These are phyloP conservation scores for Festucalex cinctus DNA, from an alignment of 2,113 vertebrate genomes.

Conservation along the genomic window DNA sequence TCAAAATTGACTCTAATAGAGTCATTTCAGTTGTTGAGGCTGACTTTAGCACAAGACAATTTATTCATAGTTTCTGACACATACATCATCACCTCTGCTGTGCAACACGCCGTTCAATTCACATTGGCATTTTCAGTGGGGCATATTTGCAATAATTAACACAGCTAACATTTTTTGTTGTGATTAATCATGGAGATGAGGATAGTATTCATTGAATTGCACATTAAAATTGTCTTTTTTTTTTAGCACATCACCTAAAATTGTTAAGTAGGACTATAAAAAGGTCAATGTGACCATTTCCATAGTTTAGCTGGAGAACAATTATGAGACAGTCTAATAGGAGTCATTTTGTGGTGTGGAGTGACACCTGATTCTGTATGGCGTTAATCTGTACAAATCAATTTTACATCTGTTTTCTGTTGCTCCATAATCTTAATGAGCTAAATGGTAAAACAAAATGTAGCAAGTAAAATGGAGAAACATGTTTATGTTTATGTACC, in stretches of 20 bases:
- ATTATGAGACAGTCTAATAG: conserved; percentile 56
- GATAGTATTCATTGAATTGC: conserved; percentile 53
- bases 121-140: conserved; percentile 56
- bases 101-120: conserved; percentile 33
- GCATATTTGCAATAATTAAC: conserved; percentile 65
- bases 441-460: background rate
- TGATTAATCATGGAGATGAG: conserved; percentile 58
- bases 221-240: conserved; percentile 53
- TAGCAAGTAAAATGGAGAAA: conserved; percentile 13
- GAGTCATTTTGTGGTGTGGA: conserved; percentile 12
- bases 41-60: conserved; percentile 18
- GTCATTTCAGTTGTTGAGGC: conserved; percentile 24
- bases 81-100: conserved; percentile 30
- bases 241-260: conserved; percentile 40
- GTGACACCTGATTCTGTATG: conserved; percentile 17
- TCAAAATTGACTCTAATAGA: too few species aligned
- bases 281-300: conserved; percentile 63
- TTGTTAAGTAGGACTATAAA: conserved; percentile 37
- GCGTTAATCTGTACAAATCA: background rate
- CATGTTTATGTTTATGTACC: conserved; percentile 1
- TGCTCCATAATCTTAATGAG: background rate
- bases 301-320: conserved; percentile 52
- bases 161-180: conserved; percentile 59
- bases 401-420: background rate
- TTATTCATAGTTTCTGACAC: conserved; percentile 28